These are phyloP conservation scores for Thecocarcelia acutangulata DNA, from an alignment of 2,888 invertebrate genomes.

Conservation along the genomic window DNA sequence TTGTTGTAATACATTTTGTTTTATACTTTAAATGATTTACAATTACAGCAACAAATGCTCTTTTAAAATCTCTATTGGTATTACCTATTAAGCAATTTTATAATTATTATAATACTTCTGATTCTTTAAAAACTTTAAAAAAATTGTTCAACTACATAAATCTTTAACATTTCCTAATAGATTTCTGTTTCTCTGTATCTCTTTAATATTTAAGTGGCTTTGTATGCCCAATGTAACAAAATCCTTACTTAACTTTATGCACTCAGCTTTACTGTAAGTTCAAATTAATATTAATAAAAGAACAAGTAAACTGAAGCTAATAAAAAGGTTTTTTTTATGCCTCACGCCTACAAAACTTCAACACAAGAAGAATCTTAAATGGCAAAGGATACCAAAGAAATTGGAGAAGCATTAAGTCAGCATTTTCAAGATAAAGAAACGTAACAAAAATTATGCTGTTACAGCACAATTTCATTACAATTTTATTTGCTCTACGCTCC, in stretches of 20 bases:
- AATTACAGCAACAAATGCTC: no score
- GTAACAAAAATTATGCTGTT: conserved; percentile 66
- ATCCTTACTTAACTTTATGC: background rate
- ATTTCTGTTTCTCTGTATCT: no score
- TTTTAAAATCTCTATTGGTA: no score
- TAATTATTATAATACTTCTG: no score
- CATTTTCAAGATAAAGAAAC: conserved; percentile 23
- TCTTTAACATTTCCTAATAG: no score
- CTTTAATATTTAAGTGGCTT: no score
- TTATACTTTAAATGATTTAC: no score
- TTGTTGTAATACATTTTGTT: no score
- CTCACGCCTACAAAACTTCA: conserved; percentile 66
- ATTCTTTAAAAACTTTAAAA: no score
- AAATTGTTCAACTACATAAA: no score
- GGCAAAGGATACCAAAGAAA: conserved; percentile 41
- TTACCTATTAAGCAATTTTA: no score
- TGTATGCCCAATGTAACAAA: background rate
- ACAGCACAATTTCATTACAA: conserved; percentile 73
- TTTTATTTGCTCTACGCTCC: conserved; percentile 69
- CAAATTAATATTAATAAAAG: conserved; percentile 38
- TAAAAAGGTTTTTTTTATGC: conserved; percentile 63
- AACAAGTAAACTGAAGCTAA: conserved; percentile 55
- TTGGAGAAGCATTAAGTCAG: conserved; percentile 47
- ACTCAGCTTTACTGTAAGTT: conserved; percentile 7
- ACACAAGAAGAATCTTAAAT: conserved; percentile 52